Evolutionary conservation across 23 tunicate genomes (phyloP).

Genomic region (Ascidia mentula): DNA sequence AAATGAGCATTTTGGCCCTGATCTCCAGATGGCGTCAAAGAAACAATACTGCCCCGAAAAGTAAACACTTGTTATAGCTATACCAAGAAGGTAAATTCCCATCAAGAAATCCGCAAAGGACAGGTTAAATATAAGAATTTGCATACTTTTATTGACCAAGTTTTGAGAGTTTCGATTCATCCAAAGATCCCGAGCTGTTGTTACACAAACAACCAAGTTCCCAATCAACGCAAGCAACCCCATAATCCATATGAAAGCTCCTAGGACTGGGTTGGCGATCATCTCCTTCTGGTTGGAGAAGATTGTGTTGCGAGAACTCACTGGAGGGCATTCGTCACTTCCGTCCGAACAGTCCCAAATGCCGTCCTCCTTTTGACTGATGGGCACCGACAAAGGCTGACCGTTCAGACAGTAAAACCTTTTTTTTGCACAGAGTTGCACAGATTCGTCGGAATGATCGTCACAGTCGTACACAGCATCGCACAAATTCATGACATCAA

Average conservation of each 20-base stretch:
- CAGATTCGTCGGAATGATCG: neutral
- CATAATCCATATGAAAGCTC: slow-evolving; percentile 31
- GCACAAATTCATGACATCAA: neutral
- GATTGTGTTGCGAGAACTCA: neutral
- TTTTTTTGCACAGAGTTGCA: neutral
- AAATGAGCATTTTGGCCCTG: slow-evolving; percentile 40
- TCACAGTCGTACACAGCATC: too few species aligned
- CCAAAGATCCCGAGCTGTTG: slow-evolving; percentile 8
- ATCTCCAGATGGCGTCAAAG: slow-evolving; percentile 46
- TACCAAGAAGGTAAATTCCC: slow-evolving; percentile 41
- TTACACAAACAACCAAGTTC: slow-evolving; percentile 4
- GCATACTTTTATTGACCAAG: slow-evolving; percentile 4
- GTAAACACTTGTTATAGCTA: slow-evolving; percentile 13
- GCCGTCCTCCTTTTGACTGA: slow-evolving; percentile 26
- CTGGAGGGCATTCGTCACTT: slow-evolving; percentile 63
- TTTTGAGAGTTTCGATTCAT: neutral
- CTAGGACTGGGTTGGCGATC: slow-evolving; percentile 1
- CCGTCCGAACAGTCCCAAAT: slow-evolving; percentile 44
- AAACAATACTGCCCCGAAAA: slow-evolving; percentile 26
- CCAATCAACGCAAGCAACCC: slow-evolving; percentile 28
- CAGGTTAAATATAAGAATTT: slow-evolving; percentile 29
- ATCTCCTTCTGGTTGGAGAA: slow-evolving; percentile 25
- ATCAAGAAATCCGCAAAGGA: slow-evolving; percentile 43
- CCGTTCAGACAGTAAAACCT: slow-evolving; percentile 18
- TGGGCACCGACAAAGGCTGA: neutral